A percentile compares a stretch with the other conserved stretches of the same genome.
Evolutionary conservation across 2,113 vertebrate genomes (phyloP).

Genomic region (Riparia riparia): DNA sequence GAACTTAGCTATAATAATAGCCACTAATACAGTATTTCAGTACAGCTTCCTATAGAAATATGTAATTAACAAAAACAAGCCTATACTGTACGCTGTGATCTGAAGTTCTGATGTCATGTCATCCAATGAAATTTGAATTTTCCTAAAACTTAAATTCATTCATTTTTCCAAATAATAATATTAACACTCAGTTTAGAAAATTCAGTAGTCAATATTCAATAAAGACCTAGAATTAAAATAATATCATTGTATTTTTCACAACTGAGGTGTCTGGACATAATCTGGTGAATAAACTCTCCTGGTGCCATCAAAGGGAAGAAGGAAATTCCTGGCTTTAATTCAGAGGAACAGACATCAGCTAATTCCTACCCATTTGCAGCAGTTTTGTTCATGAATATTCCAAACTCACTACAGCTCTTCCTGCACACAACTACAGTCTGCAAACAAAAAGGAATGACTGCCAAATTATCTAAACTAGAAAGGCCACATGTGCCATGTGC

Average conservation of each 20-base stretch:
- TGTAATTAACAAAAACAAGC: not conserved
- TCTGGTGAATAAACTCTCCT: not conserved
- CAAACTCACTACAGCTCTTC: not conserved
- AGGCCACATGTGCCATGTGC: not conserved
- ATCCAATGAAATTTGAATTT: not conserved
- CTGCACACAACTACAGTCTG: not conserved
- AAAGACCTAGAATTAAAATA: not conserved
- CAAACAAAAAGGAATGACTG: not conserved
- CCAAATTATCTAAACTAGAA: not conserved
- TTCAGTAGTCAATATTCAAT: not conserved
- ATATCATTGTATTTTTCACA: not conserved
- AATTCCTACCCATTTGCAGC: not conserved
- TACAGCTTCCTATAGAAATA: not conserved
- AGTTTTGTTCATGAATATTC: not conserved
- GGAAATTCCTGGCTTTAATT: not conserved
- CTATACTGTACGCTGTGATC: not conserved
- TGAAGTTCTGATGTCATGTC: not conserved
- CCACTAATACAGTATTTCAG: not conserved
- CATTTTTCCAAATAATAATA: not conserved
- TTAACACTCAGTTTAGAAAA: not conserved
- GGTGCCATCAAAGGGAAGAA: not conserved
- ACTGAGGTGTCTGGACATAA: not conserved
- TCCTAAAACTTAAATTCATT: not conserved
- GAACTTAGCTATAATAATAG: not conserved
- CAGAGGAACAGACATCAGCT: not conserved